Base-by-base conservation (phyloP, 2,888 invertebrate species). In the Drepana falcataria region DNA sequence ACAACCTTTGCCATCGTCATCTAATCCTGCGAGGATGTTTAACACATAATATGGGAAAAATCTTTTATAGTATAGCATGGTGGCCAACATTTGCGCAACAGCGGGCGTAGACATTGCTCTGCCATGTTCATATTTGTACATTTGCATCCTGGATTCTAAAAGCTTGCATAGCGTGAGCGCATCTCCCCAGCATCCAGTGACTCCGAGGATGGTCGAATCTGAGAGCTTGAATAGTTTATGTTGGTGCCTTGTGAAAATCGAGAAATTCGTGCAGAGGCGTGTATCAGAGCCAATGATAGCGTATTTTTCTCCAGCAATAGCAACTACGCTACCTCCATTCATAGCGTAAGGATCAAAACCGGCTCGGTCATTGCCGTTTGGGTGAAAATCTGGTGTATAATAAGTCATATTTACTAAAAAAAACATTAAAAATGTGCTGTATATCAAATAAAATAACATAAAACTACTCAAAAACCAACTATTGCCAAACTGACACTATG, bases 31-130 rank as follows among this genome's bases (percentile, higher is more conserved):
- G 53, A 98, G 86, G 53, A 98, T 93, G 75, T 97, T 97, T 52
- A 95, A 95, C 21, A 97, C 95, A 78, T 97, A 98, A 81, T 97
- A 98, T 0, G 98, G 98, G 83, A 98, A 98, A 85, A 98, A 98
- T 59, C 98, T 93, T 68, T 96, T 95, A 78, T 96, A 95, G 79
- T 98, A 98, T 67, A 98, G 92, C 87, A 97, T 94, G 35, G 96
- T 96, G 0, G 97, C 95, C 33, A 98, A 81, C 95, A 98, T 95
- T 81, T 98, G 97, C 2, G 98, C 96, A 3, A 95, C 92, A 4
- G 97, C 97, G 58, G 94, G 93, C 0, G 97, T 96, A 0, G 94
- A 92, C 95, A 97, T 97, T 3, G 92, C 91, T 81, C 95, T 96
- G 71, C 96, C 94, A 83, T 98, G 97, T 59, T 96, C 95, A 75